Evolutionary conservation across 2,888 invertebrate species (phyloP).

Genomic region (Tryphoninae sp.): DNA sequence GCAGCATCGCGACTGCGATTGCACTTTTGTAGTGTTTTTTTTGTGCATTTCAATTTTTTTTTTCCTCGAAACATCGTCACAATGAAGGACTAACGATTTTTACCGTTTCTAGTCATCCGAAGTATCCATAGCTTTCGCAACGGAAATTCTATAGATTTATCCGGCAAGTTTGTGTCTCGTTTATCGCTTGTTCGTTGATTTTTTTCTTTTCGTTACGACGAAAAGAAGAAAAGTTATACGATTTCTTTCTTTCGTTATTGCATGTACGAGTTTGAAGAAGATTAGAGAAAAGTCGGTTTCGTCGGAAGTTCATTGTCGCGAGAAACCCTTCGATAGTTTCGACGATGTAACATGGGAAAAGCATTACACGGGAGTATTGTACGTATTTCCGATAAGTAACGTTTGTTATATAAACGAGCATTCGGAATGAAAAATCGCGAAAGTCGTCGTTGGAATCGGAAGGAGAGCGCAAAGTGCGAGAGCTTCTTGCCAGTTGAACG

Average conservation of each 20-base stretch:
- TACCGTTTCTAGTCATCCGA: constrained; percentile 53
- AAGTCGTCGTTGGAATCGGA: background rate
- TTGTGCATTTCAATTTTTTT: constrained; percentile 45
- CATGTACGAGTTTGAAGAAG: background rate
- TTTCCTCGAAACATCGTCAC: constrained; percentile 40
- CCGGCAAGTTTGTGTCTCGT: constrained; percentile 30
- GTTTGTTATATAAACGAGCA: background rate
- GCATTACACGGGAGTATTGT: background rate
- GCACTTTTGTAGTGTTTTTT: constrained; percentile 55
- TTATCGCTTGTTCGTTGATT: constrained; percentile 31
- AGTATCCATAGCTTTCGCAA: constrained; percentile 21
- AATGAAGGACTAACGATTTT: constrained; percentile 70
- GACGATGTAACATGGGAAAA: background rate
- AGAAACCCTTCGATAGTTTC: background rate
- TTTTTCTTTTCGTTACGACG: background rate
- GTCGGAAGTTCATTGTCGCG: background rate
- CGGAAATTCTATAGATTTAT: constrained; percentile 11
- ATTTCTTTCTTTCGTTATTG: constrained; percentile 9
- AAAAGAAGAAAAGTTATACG: background rate
- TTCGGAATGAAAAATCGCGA: background rate
- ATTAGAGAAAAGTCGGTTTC: background rate
- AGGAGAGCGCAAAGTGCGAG: background rate
- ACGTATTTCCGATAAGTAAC: background rate
- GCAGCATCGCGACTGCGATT: constrained; percentile 36
- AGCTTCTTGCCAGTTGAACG: background rate